These are phyloP conservation scores for Cardiocondyla obscurior DNA, from an alignment of 1,140 invertebrate species.

Conservation along the genomic window DNA sequence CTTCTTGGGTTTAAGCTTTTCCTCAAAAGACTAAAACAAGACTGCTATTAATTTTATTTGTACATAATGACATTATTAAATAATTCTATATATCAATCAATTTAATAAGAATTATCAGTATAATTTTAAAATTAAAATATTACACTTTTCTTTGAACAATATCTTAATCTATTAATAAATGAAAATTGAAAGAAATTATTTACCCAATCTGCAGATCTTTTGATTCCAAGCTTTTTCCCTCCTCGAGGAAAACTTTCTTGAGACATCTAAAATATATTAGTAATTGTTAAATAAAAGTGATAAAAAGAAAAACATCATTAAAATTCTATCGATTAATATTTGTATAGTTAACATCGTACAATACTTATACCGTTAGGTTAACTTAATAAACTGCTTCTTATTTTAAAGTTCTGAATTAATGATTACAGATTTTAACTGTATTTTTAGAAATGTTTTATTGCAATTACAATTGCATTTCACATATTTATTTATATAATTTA, in stretches of 20 bases:
- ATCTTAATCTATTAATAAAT: neutral
- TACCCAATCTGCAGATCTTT: conserved; percentile 58
- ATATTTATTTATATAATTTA: neutral
- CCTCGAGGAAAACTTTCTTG: conserved; percentile 75
- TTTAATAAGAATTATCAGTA: neutral
- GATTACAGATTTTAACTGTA: neutral
- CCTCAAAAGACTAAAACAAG: conserved; percentile 35
- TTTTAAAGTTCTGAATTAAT: neutral
- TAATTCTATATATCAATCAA: too few species aligned
- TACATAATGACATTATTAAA: too few species aligned
- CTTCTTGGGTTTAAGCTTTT: conserved; percentile 39
- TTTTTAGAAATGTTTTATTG: neutral
- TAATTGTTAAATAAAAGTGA: neutral
- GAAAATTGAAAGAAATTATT: conserved; percentile 21
- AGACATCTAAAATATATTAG: conserved; percentile 68
- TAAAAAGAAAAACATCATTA: neutral
- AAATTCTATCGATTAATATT: too few species aligned
- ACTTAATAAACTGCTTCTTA: neutral
- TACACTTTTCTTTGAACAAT: neutral
- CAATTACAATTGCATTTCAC: neutral
- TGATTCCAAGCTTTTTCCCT: conserved; percentile 63
- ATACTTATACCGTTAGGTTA: too few species aligned
- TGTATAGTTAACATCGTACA: too few species aligned
- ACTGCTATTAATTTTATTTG: neutral
- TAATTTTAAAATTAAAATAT: neutral